Percentiles rank a stretch among this genome's conserved stretches.
These are phyloP conservation scores for Acrossocheilus fasciatus DNA, from an alignment of 2,797 vertebrate genomes.

Conservation along the genomic window DNA sequence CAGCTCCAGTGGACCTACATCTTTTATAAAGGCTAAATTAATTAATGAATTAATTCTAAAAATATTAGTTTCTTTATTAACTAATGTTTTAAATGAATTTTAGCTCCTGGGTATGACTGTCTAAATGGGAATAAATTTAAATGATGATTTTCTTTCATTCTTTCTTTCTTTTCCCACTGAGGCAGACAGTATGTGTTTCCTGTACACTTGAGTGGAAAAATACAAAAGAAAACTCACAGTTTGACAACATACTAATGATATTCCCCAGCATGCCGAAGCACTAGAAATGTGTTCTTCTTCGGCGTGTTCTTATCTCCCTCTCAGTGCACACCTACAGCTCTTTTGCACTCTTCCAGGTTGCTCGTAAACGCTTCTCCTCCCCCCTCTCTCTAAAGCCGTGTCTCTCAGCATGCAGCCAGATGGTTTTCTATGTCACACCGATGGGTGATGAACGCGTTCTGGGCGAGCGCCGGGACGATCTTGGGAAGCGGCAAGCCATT, in stretches of 20 bases:
- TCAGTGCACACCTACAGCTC: not conserved
- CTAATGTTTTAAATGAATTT: not conserved
- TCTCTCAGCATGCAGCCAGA: constrained; percentile 33
- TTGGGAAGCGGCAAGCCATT: not conserved
- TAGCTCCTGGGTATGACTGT: not conserved
- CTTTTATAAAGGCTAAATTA: too few relatives aligned
- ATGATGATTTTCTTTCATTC: not conserved
- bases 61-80: too few relatives aligned
- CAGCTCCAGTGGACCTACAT: too few relatives aligned
- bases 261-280: not conserved
- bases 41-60: too few relatives aligned
- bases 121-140: not conserved
- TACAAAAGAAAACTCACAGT: not conserved
- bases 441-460: constrained; percentile 37
- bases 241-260: constrained; percentile 20
- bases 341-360: constrained; percentile 26
- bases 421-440: constrained; percentile 41
- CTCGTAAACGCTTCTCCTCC: not conserved
- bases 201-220: not conserved
- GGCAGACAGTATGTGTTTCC: not conserved
- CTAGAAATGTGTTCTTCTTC: not conserved
- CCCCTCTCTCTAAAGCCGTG: not conserved
- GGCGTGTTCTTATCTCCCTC: not conserved
- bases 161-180: not conserved
- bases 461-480: not conserved